Conservation (phyloP, 2,888 invertebrate species). For the Holacanthella duospinosa region DNA sequence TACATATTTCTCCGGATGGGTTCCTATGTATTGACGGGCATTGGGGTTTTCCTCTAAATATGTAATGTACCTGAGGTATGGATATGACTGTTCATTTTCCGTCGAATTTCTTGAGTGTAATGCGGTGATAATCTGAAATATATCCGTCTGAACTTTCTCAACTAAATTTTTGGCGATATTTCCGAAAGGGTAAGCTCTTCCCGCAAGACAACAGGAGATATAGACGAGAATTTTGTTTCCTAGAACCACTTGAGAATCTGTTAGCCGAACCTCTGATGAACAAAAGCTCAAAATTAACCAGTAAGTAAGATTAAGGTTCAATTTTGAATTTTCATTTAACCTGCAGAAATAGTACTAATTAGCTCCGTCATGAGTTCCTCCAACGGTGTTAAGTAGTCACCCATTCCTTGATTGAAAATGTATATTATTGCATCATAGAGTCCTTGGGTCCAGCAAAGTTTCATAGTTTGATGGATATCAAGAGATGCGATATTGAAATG, state of each 20-base stretch:
- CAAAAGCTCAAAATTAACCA: background rate
- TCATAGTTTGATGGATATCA: conserved; percentile 62
- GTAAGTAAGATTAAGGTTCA: background rate
- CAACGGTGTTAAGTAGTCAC: conserved; percentile 62
- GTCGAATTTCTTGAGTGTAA: conserved; percentile 54
- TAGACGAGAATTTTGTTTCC: conserved; percentile 78
- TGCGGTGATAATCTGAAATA: conserved; percentile 58
- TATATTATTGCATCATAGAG: conserved; percentile 62
- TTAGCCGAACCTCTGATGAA: conserved; percentile 38
- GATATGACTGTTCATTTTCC: conserved; percentile 56
- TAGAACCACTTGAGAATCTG: conserved; percentile 46
- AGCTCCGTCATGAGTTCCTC: conserved; percentile 54
- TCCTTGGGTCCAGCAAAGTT: conserved; percentile 51
- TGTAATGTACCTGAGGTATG: conserved; percentile 53
- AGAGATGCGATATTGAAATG: conserved; percentile 62
- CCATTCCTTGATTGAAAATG: conserved; percentile 64
- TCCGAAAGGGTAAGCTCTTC: conserved; percentile 67
- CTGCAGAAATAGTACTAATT: conserved; percentile 42
- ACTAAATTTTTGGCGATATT: conserved; percentile 55
- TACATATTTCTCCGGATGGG: no score
- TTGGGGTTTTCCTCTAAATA: no score
- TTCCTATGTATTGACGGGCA: no score
- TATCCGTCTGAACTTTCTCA: conserved; percentile 59
- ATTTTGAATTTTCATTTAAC: no score
- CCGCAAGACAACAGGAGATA: conserved; percentile 76